Evolutionary conservation across 2,888 invertebrate species (phyloP).

Genomic region (Latrodectus hesperus): DNA sequence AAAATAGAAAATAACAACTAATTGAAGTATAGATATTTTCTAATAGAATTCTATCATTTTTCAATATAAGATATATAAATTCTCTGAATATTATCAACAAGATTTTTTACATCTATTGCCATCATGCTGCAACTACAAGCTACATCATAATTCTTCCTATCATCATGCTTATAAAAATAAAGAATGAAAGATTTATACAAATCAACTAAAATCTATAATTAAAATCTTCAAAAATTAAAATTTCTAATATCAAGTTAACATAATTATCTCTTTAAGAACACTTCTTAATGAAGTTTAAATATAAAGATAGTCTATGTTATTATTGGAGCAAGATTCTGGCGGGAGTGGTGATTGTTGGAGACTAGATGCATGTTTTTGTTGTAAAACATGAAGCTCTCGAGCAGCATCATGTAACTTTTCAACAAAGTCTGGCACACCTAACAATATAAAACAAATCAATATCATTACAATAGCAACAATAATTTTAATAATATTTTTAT

Average conservation of each 20-base stretch:
- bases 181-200: no score
- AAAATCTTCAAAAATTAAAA: neutral
- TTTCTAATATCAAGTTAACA: neutral
- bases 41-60: no score
- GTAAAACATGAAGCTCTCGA: conserved; percentile 44
- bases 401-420: conserved; percentile 75
- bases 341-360: neutral
- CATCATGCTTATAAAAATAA: no score
- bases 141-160: no score
- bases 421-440: conserved; percentile 76
- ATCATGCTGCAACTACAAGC: no score
- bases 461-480: neutral
- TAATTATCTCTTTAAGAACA: neutral
- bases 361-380: conserved; percentile 37
- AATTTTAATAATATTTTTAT: neutral
- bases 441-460: conserved; percentile 6
- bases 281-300: neutral
- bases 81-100: no score
- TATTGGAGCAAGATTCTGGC: neutral
- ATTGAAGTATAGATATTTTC: no score
- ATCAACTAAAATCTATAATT: no score
- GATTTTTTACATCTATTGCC: no score
- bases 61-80: no score
- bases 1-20: no score
- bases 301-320: conserved; percentile 20